phyloP scores from a whole-genome alignment of 2,888 invertebrate genomes.

The Harpalus rufipes region DNA sequence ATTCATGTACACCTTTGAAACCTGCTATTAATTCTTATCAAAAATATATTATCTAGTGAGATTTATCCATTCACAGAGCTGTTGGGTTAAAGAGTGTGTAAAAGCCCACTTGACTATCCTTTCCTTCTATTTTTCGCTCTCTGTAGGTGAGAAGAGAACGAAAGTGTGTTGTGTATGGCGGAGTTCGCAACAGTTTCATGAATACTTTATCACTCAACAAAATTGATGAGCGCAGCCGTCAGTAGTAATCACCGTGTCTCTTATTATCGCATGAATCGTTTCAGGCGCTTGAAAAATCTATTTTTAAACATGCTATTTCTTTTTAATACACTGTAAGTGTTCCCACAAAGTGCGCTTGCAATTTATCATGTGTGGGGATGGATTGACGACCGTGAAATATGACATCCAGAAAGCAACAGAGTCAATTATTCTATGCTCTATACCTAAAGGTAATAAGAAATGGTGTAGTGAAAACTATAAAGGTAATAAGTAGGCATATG shows the following conservation, averaged over 20 bases:
- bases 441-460: background rate
- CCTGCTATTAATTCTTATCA: too few species aligned
- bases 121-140: background rate
- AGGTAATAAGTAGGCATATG: too few species aligned
- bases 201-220: slow-evolving; percentile 57
- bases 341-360: slow-evolving; percentile 14
- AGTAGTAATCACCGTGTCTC: slow-evolving; percentile 63
- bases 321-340: slow-evolving; percentile 64
- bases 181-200: slow-evolving; percentile 47
- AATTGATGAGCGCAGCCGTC: slow-evolving; percentile 62
- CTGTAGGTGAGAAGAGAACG: background rate
- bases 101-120: too few species aligned
- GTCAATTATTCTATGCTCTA: slow-evolving; percentile 51
- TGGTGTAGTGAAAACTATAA: background rate
- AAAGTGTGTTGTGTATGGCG: slow-evolving; percentile 5
- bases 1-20: too few species aligned
- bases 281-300: slow-evolving; percentile 64
- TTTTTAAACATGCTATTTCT: slow-evolving; percentile 64
- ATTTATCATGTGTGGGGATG: slow-evolving; percentile 56
- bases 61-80: too few species aligned
- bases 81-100: too few species aligned
- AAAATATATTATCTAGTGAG: too few species aligned
- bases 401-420: slow-evolving; percentile 51
- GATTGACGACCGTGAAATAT: slow-evolving; percentile 56
- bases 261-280: slow-evolving; percentile 67